These are phyloP conservation scores for Odontamblyopus rebecca DNA, from an alignment of 2,797 vertebrate species.

Conservation along the genomic window DNA sequence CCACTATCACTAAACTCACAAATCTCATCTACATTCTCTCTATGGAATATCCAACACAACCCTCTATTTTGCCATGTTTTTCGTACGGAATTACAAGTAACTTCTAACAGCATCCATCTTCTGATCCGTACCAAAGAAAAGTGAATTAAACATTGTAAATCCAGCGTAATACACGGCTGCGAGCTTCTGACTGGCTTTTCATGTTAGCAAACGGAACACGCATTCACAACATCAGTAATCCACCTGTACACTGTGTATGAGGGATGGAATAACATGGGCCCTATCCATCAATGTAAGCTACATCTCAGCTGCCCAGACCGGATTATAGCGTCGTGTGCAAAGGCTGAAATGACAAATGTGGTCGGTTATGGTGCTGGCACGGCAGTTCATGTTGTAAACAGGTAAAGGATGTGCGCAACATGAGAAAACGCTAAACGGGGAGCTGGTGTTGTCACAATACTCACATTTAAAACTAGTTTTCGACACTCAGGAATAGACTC, in stretches of 20 bases:
- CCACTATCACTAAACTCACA: background rate
- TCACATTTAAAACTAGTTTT: too few species aligned
- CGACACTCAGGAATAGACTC: too few species aligned
- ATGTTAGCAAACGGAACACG: constrained; percentile 7
- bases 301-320: constrained; percentile 18
- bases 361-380: constrained; percentile 46
- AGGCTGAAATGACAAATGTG: constrained; percentile 46
- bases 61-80: constrained; percentile 2
- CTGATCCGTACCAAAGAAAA: constrained; percentile 19
- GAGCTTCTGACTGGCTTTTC: background rate
- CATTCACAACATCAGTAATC: constrained; percentile 34
- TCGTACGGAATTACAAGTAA: constrained; percentile 35
- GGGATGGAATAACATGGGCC: constrained; percentile 29
- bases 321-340: constrained; percentile 34
- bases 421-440: background rate
- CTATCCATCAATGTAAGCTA: constrained; percentile 38
- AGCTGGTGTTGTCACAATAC: background rate
- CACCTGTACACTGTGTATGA: constrained; percentile 15
- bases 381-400: background rate
- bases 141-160: constrained; percentile 10
- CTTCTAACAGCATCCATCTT: constrained; percentile 22
- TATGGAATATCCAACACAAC: background rate
- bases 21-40: background rate
- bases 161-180: background rate
- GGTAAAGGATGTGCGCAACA: constrained; percentile 14